Evolutionary conservation across 2,888 invertebrate species (phyloP), one percentile per base, ranked within the genome.

Genomic region (Agrochola macilenta): DNA sequence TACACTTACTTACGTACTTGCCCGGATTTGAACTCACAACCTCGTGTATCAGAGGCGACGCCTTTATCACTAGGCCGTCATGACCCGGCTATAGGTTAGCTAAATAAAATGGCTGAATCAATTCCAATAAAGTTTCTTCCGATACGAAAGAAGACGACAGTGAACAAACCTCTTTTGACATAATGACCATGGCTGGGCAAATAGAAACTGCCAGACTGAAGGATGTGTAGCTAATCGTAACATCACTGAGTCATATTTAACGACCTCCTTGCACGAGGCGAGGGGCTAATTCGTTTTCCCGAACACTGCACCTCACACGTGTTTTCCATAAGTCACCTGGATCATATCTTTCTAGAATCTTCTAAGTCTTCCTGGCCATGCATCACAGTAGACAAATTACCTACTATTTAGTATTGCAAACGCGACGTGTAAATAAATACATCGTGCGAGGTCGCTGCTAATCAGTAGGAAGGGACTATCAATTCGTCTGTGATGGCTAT

Each of bases 371-470:
- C 30, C n/a, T 43, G 12, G 8, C 17, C 23, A 69, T 11, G 26
- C 20, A 20, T 26, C 5, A 0, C 2, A 57, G 9, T n/a, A 23
- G n/a, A 30, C 49, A 43, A 30, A 26, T 64, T 8, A 9, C 14
- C 3, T 26, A 20, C 57, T 65, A 54, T 39, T 81, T 69, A 72
- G 39, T 65, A 81, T 78, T 64, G 35, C 64, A 46, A 72, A 43
- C 39, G 72, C 54, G 54, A 30, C 17, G 65, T 69, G 81, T 69
- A 81, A 81, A 81, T 60, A 43, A 69, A 77, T n/a, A 57, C 63
- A 43, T 3, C 2, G 52, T 7, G 14, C 69, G 78, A 81, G 81
- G 78, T 46, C 76, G 69, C 54, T 57, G 54, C 54, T 69, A 78
- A 81, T 81, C 68, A 81, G 69, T 26, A 72, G 39, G 69, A 68